phyloP scores from a whole-genome alignment of 2,797 vertebrate species.

The Apogon hyalosoma region DNA sequence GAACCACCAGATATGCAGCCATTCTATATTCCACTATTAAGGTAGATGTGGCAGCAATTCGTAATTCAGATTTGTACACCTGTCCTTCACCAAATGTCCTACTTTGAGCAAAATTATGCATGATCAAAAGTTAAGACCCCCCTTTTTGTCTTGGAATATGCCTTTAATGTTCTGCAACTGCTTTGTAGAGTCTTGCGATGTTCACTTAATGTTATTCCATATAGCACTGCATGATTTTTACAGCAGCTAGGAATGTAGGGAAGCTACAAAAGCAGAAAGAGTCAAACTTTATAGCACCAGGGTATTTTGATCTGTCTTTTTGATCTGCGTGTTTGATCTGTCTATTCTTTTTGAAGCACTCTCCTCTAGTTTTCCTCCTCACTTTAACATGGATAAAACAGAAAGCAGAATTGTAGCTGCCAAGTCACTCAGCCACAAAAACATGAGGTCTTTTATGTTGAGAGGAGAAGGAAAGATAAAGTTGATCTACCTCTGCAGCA shows the following conservation, averaged over 20 bases:
- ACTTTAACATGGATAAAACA: conserved; percentile 78
- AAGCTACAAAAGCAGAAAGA: conserved; percentile 50
- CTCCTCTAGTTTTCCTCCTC: conserved; percentile 66
- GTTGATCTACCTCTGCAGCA: conserved; percentile 57
- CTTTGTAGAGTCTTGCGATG: conserved; percentile 46
- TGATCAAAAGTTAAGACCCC: conserved; percentile 30
- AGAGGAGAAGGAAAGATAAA: conserved; percentile 53
- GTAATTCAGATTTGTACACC: conserved; percentile 37
- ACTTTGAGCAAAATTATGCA: conserved; percentile 19
- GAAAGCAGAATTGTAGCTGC: conserved; percentile 72
- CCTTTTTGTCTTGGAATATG: conserved; percentile 16
- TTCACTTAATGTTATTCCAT: conserved; percentile 54
- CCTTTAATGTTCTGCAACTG: conserved; percentile 9
- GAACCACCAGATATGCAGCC: background rate
- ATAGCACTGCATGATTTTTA: conserved; percentile 83
- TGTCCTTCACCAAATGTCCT: conserved; percentile 8
- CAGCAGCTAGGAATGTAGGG: conserved; percentile 79
- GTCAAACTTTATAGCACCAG: conserved; percentile 64
- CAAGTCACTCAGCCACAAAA: conserved; percentile 54
- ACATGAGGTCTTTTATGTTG: conserved; percentile 63
- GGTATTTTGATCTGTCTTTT: conserved; percentile 69
- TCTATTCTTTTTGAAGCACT: conserved; percentile 80
- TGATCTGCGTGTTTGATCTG: conserved; percentile 77
- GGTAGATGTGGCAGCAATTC: background rate
- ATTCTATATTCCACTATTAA: background rate